These are phyloP conservation scores for Salvelinus namaycush DNA, from an alignment of 2,113 vertebrate genomes.

Conservation along the genomic window DNA sequence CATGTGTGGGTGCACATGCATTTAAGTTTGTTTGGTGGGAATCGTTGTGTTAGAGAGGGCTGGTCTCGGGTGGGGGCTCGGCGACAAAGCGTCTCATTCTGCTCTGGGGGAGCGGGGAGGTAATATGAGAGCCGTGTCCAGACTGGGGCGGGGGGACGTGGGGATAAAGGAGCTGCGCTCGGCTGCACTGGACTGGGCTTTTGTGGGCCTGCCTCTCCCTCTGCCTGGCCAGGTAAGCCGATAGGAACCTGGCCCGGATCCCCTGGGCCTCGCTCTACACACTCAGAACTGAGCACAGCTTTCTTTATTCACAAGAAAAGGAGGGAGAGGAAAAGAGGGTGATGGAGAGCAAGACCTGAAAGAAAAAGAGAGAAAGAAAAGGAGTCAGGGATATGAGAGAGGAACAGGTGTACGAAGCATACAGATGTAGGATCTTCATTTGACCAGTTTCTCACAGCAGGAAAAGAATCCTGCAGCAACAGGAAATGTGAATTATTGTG, in stretches of 20 bases:
- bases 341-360: slow-evolving; percentile 3
- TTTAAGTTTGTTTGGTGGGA: neutral
- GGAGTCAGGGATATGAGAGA: neutral
- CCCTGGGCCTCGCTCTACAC: slow-evolving; percentile 11
- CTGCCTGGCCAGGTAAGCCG: slow-evolving; percentile 47
- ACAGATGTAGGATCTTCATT: too few relatives aligned
- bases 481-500: too few relatives aligned
- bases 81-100: slow-evolving; percentile 71
- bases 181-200: slow-evolving; percentile 51
- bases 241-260: slow-evolving; percentile 54
- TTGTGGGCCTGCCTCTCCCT: slow-evolving; percentile 45
- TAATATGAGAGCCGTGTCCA: slow-evolving; percentile 54
- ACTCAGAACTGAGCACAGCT: slow-evolving; percentile 29
- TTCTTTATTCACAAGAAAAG: slow-evolving; percentile 43
- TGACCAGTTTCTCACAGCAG: too few relatives aligned
- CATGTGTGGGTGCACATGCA: neutral
- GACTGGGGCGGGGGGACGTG: slow-evolving; percentile 31
- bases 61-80: slow-evolving; percentile 44
- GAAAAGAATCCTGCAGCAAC: too few relatives aligned
- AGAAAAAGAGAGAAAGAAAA: neutral
- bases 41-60: slow-evolving; percentile 28
- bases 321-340: slow-evolving; percentile 15
- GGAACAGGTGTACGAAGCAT: too few relatives aligned
- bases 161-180: slow-evolving; percentile 56
- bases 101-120: slow-evolving; percentile 45